A percentile compares a stretch with the other conserved stretches of the same genome.
Conservation (phyloP, 2,797 vertebrate species). For the Girardinus metallicus region DNA sequence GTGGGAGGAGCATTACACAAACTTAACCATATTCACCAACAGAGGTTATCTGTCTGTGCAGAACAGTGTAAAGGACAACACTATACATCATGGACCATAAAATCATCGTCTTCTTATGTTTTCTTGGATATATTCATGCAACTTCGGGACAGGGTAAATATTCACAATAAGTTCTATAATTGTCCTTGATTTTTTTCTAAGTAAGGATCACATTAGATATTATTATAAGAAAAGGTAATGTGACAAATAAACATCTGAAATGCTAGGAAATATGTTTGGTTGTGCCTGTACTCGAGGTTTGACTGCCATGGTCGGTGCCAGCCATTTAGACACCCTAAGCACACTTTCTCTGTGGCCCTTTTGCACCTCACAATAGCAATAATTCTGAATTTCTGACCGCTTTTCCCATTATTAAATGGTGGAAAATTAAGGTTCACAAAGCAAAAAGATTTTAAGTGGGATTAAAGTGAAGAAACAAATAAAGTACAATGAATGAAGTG, state of each 20-base stretch:
- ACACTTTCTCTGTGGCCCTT: too few species aligned
- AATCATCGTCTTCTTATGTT: constrained; percentile 36
- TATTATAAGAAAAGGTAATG: neutral
- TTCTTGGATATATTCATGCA: constrained; percentile 52
- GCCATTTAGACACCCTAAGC: too few species aligned
- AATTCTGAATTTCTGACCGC: too few species aligned
- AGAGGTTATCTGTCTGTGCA: neutral
- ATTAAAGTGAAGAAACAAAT: too few species aligned
- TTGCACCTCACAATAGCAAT: too few species aligned
- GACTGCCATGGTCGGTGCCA: too few species aligned
- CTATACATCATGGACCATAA: constrained; percentile 42
- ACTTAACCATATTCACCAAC: neutral
- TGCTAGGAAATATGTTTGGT: neutral
- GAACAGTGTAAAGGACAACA: neutral
- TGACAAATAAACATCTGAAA: neutral
- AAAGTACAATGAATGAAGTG: too few species aligned
- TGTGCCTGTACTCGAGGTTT: neutral
- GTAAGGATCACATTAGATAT: neutral
- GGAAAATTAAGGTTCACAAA: too few species aligned
- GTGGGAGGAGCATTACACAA: constrained; percentile 27
- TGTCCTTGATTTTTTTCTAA: neutral
- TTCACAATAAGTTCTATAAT: too few species aligned
- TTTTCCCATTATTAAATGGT: too few species aligned
- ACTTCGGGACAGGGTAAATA: constrained; percentile 43
- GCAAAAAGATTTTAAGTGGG: too few species aligned